A percentile compares a stretch with the other conserved stretches of the same genome.
These are phyloP conservation scores for Lordiphosa collinella DNA, from an alignment of 1,140 invertebrate genomes.

Conservation along the genomic window DNA sequence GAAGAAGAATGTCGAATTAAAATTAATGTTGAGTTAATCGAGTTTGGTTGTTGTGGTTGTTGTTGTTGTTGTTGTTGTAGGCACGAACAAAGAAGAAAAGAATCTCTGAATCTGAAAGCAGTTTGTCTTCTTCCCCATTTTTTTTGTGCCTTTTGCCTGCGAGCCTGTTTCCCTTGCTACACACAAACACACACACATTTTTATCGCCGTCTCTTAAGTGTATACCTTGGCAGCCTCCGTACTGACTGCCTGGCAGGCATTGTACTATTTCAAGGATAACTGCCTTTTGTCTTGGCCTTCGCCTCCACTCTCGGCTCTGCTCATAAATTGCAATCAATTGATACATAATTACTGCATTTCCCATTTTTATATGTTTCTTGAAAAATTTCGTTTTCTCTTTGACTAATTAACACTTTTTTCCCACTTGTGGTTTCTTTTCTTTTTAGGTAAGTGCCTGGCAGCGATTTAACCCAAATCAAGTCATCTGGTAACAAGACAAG, in stretches of 20 bases:
- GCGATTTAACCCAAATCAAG: slow-evolving; percentile 46
- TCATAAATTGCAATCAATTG: slow-evolving; percentile 77
- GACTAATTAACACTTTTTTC: slow-evolving; percentile 51
- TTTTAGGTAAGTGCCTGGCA: slow-evolving; percentile 65
- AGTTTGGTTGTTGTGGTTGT: slow-evolving; percentile 64
- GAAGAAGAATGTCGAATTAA: slow-evolving; percentile 67
- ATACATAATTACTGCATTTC: slow-evolving; percentile 49
- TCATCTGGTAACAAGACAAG: slow-evolving; percentile 44
- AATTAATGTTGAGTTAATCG: slow-evolving; percentile 78
- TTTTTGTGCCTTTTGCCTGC: slow-evolving; percentile 29
- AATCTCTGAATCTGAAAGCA: slow-evolving; percentile 72
- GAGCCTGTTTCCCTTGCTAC: slow-evolving; percentile 35
- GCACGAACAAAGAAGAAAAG: slow-evolving; percentile 39
- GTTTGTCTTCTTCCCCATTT: slow-evolving; percentile 68
- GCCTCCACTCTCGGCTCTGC: slow-evolving; percentile 22
- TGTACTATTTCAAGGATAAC: slow-evolving; percentile 77
- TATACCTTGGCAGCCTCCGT: slow-evolving; percentile 54
- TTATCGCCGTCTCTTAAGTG: slow-evolving; percentile 46
- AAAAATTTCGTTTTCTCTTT: slow-evolving; percentile 10
- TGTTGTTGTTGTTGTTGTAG: slow-evolving; percentile 37
- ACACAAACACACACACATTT: slow-evolving; percentile 32
- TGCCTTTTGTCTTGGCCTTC: slow-evolving; percentile 30
- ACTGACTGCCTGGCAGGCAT: slow-evolving; percentile 46
- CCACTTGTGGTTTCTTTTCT: slow-evolving; percentile 19
- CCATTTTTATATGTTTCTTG: too few species aligned